A percentile compares a stretch with the other conserved stretches of the same genome.
Conservation (phyloP, 2,797 vertebrate genomes). For the Channa striata region DNA sequence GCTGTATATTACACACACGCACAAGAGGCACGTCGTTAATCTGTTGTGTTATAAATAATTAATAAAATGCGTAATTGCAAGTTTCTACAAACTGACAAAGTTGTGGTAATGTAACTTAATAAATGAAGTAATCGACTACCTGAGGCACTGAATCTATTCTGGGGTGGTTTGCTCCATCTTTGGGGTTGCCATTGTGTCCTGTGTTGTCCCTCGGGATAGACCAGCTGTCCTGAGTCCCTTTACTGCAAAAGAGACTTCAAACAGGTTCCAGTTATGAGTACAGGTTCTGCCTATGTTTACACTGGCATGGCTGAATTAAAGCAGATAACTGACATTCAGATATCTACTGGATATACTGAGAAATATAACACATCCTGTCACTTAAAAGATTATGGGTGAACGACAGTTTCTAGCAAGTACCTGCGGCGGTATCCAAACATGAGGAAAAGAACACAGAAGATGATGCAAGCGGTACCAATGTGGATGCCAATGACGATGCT, state of each 20-base stretch:
- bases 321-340: neutral
- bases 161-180: slow-evolving; percentile 50
- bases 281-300: neutral
- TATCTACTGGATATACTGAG: neutral
- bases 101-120: neutral
- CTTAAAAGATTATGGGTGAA: neutral
- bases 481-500: slow-evolving; percentile 86
- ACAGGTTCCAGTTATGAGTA: slow-evolving; percentile 24
- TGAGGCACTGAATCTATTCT: slow-evolving; percentile 72
- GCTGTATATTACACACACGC: too few relatives aligned
- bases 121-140: slow-evolving; percentile 58
- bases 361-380: neutral
- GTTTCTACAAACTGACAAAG: neutral
- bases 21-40: too few relatives aligned
- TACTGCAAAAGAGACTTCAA: slow-evolving; percentile 81
- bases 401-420: slow-evolving; percentile 50
- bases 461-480: slow-evolving; percentile 86
- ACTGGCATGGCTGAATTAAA: neutral
- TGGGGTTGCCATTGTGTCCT: slow-evolving; percentile 69
- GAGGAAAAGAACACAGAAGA: slow-evolving; percentile 87
- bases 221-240: slow-evolving; percentile 81
- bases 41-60: too few relatives aligned
- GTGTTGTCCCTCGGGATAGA: slow-evolving; percentile 75
- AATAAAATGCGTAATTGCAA: neutral
- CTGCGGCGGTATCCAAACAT: slow-evolving; percentile 87